Evolutionary conservation across 2,888 invertebrate genomes (phyloP), one percentile per base, ranked within the genome.

Genomic region (Buathra laborator): DNA sequence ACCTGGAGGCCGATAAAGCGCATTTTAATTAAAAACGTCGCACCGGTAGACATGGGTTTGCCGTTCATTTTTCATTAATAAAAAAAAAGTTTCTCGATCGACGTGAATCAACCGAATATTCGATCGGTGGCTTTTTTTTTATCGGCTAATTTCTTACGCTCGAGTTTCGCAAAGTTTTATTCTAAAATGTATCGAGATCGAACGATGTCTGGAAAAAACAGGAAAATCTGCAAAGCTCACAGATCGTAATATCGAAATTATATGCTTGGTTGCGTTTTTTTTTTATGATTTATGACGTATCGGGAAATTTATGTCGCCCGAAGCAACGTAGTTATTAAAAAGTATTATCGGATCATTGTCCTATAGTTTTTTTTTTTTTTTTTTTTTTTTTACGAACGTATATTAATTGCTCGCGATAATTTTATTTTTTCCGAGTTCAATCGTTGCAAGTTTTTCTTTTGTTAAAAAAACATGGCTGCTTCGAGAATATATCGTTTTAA

Each of bases 1-100:
- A 75, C 67, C 64, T 67, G 71, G 46, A 67, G 59, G 59, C 37
- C 76, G 84, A 80, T 71, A 59, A 72, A 77, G 66, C 24, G 76
- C 24, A 59, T 53, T 77, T 48, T 48, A 32, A 71, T 80, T 67
- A 71, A 71, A 71, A 71, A 76, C 67, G 68, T 44, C 44, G 48
- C 59, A 74, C 64, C 37, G n/a, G 32, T 29, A 16, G 32, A 70
- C 29, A 19, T 79, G 12, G 46, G n/a, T 53, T 70, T 29, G 48
- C 43, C n/a, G 14, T 24, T 59, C 24, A 72, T 70, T 79, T 72
- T 70, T 67, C 6, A 53, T 70, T 53, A 19, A 72, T n/a, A 1
- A 51, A 43, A 37, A 24, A 67, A 51, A 68, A 51, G 37, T 37
- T 37, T 48, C 10, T 32, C 59, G 59, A 29, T 59, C 29, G 59